Base-by-base conservation (phyloP, 1,140 invertebrate species). In the Tetramorium alpestre region DNA sequence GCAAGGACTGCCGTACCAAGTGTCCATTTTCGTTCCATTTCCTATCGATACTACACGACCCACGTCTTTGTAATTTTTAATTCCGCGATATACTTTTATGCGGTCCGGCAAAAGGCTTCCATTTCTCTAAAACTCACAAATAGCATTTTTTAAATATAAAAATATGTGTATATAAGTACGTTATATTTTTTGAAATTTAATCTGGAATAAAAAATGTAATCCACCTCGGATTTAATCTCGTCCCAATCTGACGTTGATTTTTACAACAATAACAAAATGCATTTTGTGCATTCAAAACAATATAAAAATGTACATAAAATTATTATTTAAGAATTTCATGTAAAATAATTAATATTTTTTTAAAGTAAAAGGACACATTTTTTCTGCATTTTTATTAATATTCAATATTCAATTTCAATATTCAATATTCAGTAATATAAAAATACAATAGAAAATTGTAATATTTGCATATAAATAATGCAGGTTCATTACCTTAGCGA, bases 51-150 rank as follows among this genome's bases (percentile, higher is more conserved):
- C 89, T 5, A 98, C 96, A 91, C 96, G 95, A 1, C 97, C 97
- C 1, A 98, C 96, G 33, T 97, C 96, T 89, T 96, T 96, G 0
- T 96, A 96, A 91, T 98, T 96, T 64, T 96, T 96, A 5, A 96
- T 96, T 3, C 97, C 97, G 89, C 97, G 96, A 47, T 96, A 96
- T 0, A 98, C 97, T 33, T 96, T 97, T 62, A 97, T 96, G 58
- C 96, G 94, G 22, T 96, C 94, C 2, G 95, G 93, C 33, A 96
- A 96, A 22, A 96, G 91, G 0, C 96, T 96, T 10, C 91, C 95
- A 91, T 97, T 97, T 92, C 96, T 95, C 97, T 97, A 87, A 69
- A 93, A 92, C 78, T 69, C 85, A 60, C 16, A 70, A 16, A 47
- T 47, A 60, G 13, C 16, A 49, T 28, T 58, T 72, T 11, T 0